Percentiles rank a stretch among this genome's conserved stretches.
Conservation (phyloP, 2,113 vertebrate genomes). For the Crotalus viridis region DNA sequence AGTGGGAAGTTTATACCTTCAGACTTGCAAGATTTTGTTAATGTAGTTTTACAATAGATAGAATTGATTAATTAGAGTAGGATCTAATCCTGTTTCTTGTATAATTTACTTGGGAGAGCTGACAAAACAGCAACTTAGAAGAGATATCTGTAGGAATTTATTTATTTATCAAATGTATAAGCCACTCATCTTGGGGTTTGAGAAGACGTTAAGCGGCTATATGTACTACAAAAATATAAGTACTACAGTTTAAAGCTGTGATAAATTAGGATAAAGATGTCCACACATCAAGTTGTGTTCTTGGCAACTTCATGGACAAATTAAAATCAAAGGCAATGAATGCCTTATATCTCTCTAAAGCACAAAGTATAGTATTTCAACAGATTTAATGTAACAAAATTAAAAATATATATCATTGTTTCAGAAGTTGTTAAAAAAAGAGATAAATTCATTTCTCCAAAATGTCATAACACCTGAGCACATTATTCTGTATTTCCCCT, state of each 20-base stretch:
- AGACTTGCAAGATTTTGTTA: not conserved
- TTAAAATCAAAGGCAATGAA: slow-evolving; percentile 30
- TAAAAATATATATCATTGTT: slow-evolving; percentile 24
- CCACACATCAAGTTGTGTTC: not conserved
- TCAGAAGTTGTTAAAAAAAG: slow-evolving; percentile 37
- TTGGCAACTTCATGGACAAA: not conserved
- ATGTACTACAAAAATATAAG: slow-evolving; percentile 5
- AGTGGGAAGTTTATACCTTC: not conserved
- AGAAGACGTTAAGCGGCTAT: not conserved
- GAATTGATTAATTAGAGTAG: not conserved
- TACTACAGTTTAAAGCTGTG: slow-evolving; percentile 44
- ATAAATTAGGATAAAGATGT: not conserved
- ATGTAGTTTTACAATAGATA: not conserved
- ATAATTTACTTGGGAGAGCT: not conserved
- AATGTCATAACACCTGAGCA: not conserved
- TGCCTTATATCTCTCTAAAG: not conserved
- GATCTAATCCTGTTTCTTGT: not conserved
- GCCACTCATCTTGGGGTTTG: not conserved
- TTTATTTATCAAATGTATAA: not conserved
- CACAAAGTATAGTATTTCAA: slow-evolving; percentile 4
- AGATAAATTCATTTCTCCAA: slow-evolving; percentile 68
- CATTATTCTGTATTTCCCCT: slow-evolving; percentile 38
- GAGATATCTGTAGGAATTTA: slow-evolving; percentile 11
- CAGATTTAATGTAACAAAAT: not conserved
- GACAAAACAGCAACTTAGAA: slow-evolving; percentile 34